A percentile compares a stretch with the other conserved stretches of the same genome.
Evolutionary conservation across 2,888 invertebrate species (phyloP).

Genomic region (Drosophila ezoana): DNA sequence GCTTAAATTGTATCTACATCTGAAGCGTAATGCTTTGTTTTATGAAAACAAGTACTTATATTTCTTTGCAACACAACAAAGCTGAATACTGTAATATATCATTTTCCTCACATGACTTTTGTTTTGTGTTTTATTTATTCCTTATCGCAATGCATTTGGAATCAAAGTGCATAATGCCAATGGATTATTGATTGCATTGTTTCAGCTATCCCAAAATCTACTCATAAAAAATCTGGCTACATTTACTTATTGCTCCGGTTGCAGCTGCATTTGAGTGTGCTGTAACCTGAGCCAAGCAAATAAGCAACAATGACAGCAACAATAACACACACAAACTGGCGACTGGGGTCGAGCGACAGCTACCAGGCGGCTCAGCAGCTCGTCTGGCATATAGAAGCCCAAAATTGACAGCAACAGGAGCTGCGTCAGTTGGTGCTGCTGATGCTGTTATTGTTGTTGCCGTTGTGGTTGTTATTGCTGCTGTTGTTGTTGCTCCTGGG

Average conservation of each 20-base stretch:
- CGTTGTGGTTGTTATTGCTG: constrained; percentile 26
- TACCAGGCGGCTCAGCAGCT: constrained; percentile 54
- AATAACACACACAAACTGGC: constrained; percentile 37
- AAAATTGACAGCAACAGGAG: constrained; percentile 76
- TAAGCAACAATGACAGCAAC: constrained; percentile 21
- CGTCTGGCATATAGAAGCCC: constrained; percentile 50
- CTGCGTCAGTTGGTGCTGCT: constrained; percentile 33
- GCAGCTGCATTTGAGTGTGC: constrained; percentile 28
- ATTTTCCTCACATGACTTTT: neutral
- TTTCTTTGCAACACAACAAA: too few relatives aligned
- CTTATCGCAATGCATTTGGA: neutral
- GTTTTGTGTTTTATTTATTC: neutral
- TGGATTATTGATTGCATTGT: constrained; percentile 5
- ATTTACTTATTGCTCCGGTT: constrained; percentile 11
- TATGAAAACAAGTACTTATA: too few relatives aligned
- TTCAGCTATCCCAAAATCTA: neutral
- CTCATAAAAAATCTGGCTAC: constrained; percentile 11
- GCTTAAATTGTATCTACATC: too few relatives aligned
- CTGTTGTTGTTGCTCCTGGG: constrained; percentile 32
- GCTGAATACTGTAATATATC: too few relatives aligned
- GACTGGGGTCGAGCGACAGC: constrained; percentile 32
- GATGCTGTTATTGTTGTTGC: constrained; percentile 14
- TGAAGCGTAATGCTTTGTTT: too few relatives aligned
- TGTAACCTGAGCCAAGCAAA: constrained; percentile 55
- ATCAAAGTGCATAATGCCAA: constrained; percentile 1